Percentiles rank a stretch among this genome's conserved stretches.
Evolutionary conservation across 2,797 vertebrate species (phyloP).

Genomic region (Staurois parvus): DNA sequence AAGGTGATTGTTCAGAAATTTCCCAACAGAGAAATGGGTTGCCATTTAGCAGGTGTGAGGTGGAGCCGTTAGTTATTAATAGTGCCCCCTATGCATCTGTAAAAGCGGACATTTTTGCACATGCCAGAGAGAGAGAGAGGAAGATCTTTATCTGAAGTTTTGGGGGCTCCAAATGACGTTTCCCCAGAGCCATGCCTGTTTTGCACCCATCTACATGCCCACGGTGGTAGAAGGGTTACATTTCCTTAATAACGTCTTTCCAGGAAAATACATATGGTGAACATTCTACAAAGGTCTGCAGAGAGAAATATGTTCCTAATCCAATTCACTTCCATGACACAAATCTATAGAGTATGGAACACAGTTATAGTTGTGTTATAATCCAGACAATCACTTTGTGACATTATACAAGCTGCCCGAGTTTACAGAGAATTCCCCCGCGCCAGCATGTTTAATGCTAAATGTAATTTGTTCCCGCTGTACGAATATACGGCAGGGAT

Average conservation of each 20-base stretch:
- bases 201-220: not conserved
- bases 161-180: not conserved
- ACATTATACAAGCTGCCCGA: slow-evolving; percentile 12
- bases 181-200: not conserved
- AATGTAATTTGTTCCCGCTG: slow-evolving; percentile 44
- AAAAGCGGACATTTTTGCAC: too few relatives aligned
- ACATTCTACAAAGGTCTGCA: not conserved
- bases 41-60: too few relatives aligned
- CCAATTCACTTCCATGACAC: slow-evolving; percentile 32
- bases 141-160: not conserved
- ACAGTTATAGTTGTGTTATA: slow-evolving; percentile 33
- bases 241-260: not conserved
- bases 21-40: too few relatives aligned
- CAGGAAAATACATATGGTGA: not conserved
- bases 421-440: slow-evolving; percentile 46
- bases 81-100: too few relatives aligned
- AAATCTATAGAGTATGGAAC: slow-evolving; percentile 12
- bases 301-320: slow-evolving; percentile 24
- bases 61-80: too few relatives aligned
- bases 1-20: too few relatives aligned
- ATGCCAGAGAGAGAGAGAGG: not conserved
- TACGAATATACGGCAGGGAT: slow-evolving; percentile 24
- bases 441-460: slow-evolving; percentile 32
- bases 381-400: slow-evolving; percentile 54
- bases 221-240: not conserved